Evolutionary conservation across 1,140 invertebrate genomes (phyloP).

Genomic region (Nomia melanderi): DNA sequence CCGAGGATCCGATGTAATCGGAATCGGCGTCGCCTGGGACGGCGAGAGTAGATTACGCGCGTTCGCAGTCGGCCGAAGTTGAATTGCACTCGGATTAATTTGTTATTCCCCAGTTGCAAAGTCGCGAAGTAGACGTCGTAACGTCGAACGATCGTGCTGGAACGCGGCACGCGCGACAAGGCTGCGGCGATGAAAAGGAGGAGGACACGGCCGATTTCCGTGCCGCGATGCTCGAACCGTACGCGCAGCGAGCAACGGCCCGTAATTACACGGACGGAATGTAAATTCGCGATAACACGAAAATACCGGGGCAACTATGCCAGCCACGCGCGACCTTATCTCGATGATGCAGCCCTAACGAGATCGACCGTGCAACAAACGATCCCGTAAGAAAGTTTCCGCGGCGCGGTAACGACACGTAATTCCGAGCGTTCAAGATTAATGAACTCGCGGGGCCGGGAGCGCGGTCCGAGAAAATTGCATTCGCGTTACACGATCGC

Average conservation of each 20-base stretch:
- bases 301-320: constrained; percentile 25
- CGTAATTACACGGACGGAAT: constrained; percentile 27
- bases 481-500: constrained; percentile 22
- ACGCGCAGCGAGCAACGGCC: too few relatives aligned
- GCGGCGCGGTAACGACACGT: constrained; percentile 13
- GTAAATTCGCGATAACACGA: constrained; percentile 36
- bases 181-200: too few relatives aligned
- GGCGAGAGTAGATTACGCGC: background rate
- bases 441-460: constrained; percentile 33
- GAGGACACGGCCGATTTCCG: background rate
- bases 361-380: constrained; percentile 30
- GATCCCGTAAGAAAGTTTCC: constrained; percentile 27
- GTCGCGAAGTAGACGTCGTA: background rate
- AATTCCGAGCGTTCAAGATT: constrained; percentile 46
- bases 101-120: background rate
- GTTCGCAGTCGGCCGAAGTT: background rate
- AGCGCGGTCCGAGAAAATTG: constrained; percentile 35
- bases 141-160: background rate
- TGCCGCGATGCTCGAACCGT: background rate
- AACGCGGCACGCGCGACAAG: too few relatives aligned
- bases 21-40: background rate
- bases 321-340: constrained; percentile 28
- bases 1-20: background rate
- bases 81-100: background rate
- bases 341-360: constrained; percentile 46